Conservation (phyloP, 1,140 invertebrate species). For the Leptopilina clavipes region DNA sequence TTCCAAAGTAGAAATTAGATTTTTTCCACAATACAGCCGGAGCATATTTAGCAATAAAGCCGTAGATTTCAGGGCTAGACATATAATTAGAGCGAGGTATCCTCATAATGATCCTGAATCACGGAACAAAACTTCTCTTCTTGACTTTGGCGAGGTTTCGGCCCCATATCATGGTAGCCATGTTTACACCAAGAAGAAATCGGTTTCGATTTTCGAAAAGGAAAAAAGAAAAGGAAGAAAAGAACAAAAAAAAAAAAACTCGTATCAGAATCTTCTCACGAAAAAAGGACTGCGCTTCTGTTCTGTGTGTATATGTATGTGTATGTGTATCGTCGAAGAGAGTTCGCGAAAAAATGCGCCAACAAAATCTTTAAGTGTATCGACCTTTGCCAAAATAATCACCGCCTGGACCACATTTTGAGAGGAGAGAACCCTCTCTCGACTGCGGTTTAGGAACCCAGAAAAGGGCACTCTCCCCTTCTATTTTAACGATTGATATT, state of each 20-base stretch:
- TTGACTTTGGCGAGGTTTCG: constrained; percentile 27
- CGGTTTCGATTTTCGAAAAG: constrained; percentile 44
- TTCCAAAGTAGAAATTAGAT: constrained; percentile 62
- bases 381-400: constrained; percentile 18
- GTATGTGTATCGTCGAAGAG: no score
- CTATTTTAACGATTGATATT: no score
- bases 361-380: constrained; percentile 16
- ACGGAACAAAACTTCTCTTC: constrained; percentile 61
- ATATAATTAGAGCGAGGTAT: constrained; percentile 71
- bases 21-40: constrained; percentile 53
- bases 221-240: not conserved
- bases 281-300: constrained; percentile 1
- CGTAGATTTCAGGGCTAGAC: constrained; percentile 71
- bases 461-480: not conserved
- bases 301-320: not conserved
- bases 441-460: not conserved
- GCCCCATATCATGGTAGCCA: constrained; percentile 40
- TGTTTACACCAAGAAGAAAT: constrained; percentile 49
- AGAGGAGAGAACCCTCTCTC: not conserved
- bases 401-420: not conserved
- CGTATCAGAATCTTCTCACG: constrained; percentile 5
- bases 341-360: not conserved
- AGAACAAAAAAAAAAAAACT: not conserved
- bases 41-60: constrained; percentile 68
- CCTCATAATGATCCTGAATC: constrained; percentile 69